These are phyloP conservation scores for Polydesmus complanatus DNA, from an alignment of 2,888 invertebrate species.

Conservation along the genomic window DNA sequence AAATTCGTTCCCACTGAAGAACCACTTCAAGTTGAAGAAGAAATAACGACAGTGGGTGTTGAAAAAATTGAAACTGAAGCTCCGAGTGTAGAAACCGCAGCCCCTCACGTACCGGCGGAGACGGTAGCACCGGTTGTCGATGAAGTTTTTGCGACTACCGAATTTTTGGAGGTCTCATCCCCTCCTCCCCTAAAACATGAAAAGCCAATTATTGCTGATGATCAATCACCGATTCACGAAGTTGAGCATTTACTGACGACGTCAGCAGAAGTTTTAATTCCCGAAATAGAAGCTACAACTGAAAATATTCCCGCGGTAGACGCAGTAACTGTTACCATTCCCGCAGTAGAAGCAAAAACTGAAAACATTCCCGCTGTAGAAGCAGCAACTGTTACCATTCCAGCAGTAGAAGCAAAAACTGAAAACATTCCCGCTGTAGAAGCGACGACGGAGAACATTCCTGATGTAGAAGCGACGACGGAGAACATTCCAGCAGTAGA, in stretches of 20 bases:
- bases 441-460: background rate
- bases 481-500: background rate
- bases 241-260: background rate
- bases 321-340: background rate
- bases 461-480: background rate
- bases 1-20: background rate
- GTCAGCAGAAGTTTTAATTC: background rate
- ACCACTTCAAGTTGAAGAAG: background rate
- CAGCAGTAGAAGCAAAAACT: background rate
- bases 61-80: background rate
- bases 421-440: background rate
- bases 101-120: too few relatives aligned
- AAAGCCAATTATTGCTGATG: background rate
- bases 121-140: background rate
- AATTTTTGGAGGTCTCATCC: too few relatives aligned
- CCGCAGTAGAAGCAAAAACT: background rate
- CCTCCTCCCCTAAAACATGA: too few relatives aligned
- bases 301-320: background rate
- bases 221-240: too few relatives aligned
- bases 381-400: background rate
- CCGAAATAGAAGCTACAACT: background rate
- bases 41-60: background rate
- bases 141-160: too few relatives aligned
- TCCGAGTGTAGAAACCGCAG: background rate
- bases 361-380: background rate